A percentile compares a stretch with the other conserved stretches of the same genome.
These are phyloP conservation scores for Diarsia brunnea DNA, from an alignment of 2,888 invertebrate species.

Conservation along the genomic window DNA sequence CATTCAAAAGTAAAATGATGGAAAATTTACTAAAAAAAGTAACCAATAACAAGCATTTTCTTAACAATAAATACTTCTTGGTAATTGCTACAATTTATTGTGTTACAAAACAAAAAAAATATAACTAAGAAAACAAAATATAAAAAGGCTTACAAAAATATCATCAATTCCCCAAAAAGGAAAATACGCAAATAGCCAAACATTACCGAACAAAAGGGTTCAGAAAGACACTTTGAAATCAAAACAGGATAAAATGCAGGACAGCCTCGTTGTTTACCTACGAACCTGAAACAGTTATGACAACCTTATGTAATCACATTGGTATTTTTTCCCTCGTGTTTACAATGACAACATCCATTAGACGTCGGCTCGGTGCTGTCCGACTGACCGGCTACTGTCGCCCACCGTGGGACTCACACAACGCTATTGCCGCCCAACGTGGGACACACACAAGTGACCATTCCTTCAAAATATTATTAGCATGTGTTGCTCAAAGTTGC, in stretches of 20 bases:
- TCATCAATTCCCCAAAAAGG: slow-evolving; percentile 20
- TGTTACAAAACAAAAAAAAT: neutral
- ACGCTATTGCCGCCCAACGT: slow-evolving; percentile 73
- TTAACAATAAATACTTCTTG: neutral
- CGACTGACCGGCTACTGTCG: slow-evolving; percentile 70
- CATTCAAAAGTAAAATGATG: neutral
- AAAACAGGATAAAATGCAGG: slow-evolving; percentile 66
- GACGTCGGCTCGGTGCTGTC: slow-evolving; percentile 61
- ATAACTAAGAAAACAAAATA: neutral
- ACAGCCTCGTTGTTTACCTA: slow-evolving; percentile 64
- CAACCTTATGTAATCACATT: slow-evolving; percentile 69
- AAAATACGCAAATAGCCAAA: slow-evolving; percentile 37
- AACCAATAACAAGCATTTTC: no score
- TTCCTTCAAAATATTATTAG: slow-evolving; percentile 75
- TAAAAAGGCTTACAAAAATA: slow-evolving; percentile 1
- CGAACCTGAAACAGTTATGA: slow-evolving; percentile 67
- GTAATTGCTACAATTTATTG: neutral
- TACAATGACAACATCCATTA: slow-evolving; percentile 84
- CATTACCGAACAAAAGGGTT: slow-evolving; percentile 53
- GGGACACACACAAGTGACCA: slow-evolving; percentile 69
- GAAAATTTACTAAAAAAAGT: neutral
- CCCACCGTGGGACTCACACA: slow-evolving; percentile 74
- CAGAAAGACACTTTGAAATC: slow-evolving; percentile 65
- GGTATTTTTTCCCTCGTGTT: slow-evolving; percentile 77
- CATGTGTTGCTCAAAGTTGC: slow-evolving; percentile 65